Conservation (phyloP, 1,140 invertebrate genomes). For the Odontomachus brunneus region DNA sequence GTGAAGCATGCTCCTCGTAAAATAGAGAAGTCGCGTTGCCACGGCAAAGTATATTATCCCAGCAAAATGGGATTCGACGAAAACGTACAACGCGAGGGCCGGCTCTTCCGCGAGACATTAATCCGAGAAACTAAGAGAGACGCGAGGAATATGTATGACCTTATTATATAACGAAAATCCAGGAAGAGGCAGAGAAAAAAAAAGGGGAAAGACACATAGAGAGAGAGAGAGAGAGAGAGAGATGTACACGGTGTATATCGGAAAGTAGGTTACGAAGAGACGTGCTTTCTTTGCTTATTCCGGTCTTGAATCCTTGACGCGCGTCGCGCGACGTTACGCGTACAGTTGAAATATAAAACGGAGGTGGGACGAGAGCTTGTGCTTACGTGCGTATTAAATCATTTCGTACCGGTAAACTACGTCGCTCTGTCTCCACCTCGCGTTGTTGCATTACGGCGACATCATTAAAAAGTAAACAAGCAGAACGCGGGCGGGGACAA, state of each 20-base stretch:
- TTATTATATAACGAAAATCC: slow-evolving; percentile 45
- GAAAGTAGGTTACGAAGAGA: slow-evolving; percentile 34
- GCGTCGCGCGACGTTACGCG: slow-evolving; percentile 11
- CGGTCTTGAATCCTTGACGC: slow-evolving; percentile 32
- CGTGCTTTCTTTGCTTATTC: slow-evolving; percentile 39
- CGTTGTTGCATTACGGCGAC: not conserved
- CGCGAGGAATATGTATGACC: not conserved
- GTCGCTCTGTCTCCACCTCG: slow-evolving; percentile 4
- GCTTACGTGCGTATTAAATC: slow-evolving; percentile 36
- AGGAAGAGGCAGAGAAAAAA: not conserved
- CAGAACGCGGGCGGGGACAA: not conserved
- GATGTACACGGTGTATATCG: slow-evolving; percentile 10
- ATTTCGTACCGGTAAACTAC: slow-evolving; percentile 35
- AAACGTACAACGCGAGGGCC: not conserved
- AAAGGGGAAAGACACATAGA: not conserved
- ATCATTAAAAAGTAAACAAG: slow-evolving; percentile 16
- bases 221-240: not conserved
- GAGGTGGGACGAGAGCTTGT: not conserved
- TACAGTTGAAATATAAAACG: slow-evolving; percentile 24
- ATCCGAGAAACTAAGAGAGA: slow-evolving; percentile 26
- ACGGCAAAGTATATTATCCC: slow-evolving; percentile 8
- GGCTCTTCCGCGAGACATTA: not conserved
- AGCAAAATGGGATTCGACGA: slow-evolving; percentile 25
- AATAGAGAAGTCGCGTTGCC: not conserved
- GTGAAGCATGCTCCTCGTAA: not conserved